Conservation (phyloP, 2,113 vertebrate genomes). For the Otis tarda region DNA sequence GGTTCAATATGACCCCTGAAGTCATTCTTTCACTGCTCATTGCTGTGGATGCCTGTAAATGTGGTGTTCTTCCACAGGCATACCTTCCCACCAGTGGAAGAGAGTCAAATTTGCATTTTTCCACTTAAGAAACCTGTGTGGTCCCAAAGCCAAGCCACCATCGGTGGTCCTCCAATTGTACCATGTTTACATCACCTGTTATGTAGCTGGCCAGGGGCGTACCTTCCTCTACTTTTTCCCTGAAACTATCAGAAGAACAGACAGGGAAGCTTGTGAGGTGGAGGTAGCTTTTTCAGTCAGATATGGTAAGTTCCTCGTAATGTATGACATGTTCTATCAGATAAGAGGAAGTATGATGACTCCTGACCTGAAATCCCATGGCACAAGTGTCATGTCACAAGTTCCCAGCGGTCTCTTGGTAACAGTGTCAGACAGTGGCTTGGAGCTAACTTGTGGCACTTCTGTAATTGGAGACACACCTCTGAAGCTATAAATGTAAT, state of each 20-base stretch:
- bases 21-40: neutral
- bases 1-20: neutral
- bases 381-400: neutral
- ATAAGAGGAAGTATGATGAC: neutral
- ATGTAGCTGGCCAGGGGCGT: neutral
- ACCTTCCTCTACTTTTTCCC: neutral
- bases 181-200: accelerated
- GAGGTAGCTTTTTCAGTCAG: neutral
- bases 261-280: neutral
- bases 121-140: neutral
- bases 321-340: neutral
- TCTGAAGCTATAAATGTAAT: neutral
- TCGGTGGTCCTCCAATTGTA: neutral
- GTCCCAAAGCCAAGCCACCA: neutral
- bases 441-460: neutral
- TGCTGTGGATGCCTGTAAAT: neutral
- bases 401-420: neutral
- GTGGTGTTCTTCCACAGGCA: neutral
- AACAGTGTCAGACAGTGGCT: neutral
- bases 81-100: neutral
- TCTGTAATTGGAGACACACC: neutral
- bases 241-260: neutral
- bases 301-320: neutral
- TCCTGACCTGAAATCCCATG: neutral
- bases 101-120: neutral